phyloP scores from a whole-genome alignment of 2,113 vertebrate genomes.

The Madoqua kirkii region DNA sequence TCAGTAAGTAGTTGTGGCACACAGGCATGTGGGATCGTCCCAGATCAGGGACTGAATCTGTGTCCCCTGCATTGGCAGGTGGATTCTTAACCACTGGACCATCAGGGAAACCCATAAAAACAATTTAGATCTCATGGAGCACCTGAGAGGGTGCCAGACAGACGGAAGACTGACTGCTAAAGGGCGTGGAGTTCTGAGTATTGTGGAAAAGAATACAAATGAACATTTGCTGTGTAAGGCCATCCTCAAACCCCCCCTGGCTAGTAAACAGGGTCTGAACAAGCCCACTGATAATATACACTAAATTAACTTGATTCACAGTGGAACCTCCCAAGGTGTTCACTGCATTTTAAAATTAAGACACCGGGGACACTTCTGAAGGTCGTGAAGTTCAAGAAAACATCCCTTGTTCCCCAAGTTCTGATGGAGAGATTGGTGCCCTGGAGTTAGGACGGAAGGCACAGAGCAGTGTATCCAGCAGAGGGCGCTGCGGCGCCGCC shows the following conservation, averaged over 20 bases:
- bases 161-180: background rate
- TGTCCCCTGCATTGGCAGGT: background rate
- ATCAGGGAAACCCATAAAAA: background rate
- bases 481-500: background rate
- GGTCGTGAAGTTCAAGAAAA: too few relatives aligned
- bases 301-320: background rate
- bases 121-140: background rate
- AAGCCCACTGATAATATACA: background rate
- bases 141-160: background rate
- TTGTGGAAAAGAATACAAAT: background rate
- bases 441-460: background rate
- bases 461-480: background rate
- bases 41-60: background rate
- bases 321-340: background rate
- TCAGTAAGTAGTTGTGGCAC: background rate
- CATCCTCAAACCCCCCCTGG: background rate
- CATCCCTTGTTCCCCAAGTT: rapidly evolving
- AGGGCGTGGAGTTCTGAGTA: background rate
- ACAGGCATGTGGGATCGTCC: background rate
- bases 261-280: background rate
- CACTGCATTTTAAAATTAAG: background rate
- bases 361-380: background rate
- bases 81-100: background rate
- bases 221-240: background rate
- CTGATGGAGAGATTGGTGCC: background rate